Conservation (phyloP, 2,797 vertebrate genomes). For the Coregonus sp. region DNA sequence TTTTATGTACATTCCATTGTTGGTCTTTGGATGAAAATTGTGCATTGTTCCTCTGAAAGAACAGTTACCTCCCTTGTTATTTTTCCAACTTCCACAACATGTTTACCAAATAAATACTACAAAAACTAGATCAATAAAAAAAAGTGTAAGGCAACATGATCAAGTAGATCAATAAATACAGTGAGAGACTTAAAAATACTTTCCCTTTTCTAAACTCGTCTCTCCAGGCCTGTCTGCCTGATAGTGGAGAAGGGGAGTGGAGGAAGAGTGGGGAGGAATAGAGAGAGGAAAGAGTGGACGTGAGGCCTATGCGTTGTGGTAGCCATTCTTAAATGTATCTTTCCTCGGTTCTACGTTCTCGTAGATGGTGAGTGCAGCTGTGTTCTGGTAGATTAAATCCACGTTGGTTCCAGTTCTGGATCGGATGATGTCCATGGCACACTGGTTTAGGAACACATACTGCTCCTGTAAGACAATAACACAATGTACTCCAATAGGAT, state of each 20-base stretch:
- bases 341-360: slow-evolving; percentile 78
- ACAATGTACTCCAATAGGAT: neutral
- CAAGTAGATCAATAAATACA: slow-evolving; percentile 18
- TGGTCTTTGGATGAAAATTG: slow-evolving; percentile 1
- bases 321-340: slow-evolving; percentile 30
- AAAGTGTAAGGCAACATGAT: neutral
- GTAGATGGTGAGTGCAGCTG: slow-evolving; percentile 85
- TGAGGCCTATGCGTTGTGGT: slow-evolving; percentile 28
- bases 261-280: neutral
- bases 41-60: neutral
- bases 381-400: slow-evolving; percentile 92
- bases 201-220: too few relatives aligned
- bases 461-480: slow-evolving; percentile 81
- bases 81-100: slow-evolving; percentile 17
- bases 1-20: slow-evolving; percentile 25
- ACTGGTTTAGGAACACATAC: slow-evolving; percentile 94
- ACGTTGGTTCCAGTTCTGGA: slow-evolving; percentile 86
- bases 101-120: neutral
- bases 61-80: neutral
- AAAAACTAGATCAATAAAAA: too few relatives aligned
- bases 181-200: too few relatives aligned
- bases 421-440: slow-evolving; percentile 90
- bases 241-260: too few relatives aligned
- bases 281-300: too few relatives aligned
- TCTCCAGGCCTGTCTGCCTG: too few relatives aligned